Evolutionary conservation across 2,797 vertebrate species (phyloP), one percentile per base, ranked within the genome.

Genomic region (Coregonus suidteri): DNA sequence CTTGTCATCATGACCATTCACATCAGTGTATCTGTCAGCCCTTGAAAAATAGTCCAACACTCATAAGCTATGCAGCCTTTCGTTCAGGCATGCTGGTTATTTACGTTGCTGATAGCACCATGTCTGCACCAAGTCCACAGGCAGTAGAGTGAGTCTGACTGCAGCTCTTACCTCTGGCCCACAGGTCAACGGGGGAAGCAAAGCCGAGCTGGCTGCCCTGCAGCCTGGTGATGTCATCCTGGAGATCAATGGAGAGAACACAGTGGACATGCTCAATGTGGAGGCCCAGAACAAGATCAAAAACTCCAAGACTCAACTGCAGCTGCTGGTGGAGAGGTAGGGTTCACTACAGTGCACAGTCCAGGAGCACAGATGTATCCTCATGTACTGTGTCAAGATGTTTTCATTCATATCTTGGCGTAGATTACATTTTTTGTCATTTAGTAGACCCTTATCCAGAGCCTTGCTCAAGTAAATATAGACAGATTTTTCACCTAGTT

Each of bases 201-300:
- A 97, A 88, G 97, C 97, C 0, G 94, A 95, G 1, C 81, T 84
- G 0, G 97, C 95, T 0, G 89, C 91, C 84, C 95, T 99, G 35
- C 92, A 93, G 37, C 91, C 91, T 0, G 96, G 97, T 0, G 97
- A 99, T 73, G 64, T 97, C 84, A 97, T 99, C 2, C 31, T 95
- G 84, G 86, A 96, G 91, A 98, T 99, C 93, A 99, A 98, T 0
- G 96, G 96, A 2, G 93, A 95, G 86, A 94, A 90, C 68, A 88
- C 96, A 0, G 85, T 87, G 0, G 93, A 95, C 85, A 98, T 99
- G 97, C 94, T 99, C 35, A 96, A 99, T 0, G 95, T 94, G 4
- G 96, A 97, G 91, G 97, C 96, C 0, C 97, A 98, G 92, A 97
- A 96, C 88, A 98, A 97, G 93, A 99, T 99, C 90, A 96, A 95